phyloP scores from a whole-genome alignment of 2,113 vertebrate species.

The Pachypanchax playfairii region DNA sequence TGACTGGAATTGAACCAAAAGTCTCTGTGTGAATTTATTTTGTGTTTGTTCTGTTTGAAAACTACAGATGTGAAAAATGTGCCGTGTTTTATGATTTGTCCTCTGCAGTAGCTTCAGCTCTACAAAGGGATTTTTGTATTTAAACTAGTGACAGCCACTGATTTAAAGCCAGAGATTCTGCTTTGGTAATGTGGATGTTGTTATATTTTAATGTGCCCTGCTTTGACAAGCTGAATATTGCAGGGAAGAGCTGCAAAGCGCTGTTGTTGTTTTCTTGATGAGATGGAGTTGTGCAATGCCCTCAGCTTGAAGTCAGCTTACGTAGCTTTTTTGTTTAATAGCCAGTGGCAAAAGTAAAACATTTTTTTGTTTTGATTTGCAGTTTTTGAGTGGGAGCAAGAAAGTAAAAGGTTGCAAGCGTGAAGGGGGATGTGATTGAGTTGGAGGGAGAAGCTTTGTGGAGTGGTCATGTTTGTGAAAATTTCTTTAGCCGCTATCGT shows the following conservation, averaged over 20 bases:
- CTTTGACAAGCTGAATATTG: slow-evolving; percentile 25
- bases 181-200: slow-evolving; percentile 5
- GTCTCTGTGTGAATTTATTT: no score
- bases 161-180: slow-evolving; percentile 37
- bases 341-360: slow-evolving; percentile 59
- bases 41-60: no score
- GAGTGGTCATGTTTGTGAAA: slow-evolving; percentile 40
- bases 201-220: background rate
- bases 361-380: slow-evolving; percentile 11
- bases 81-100: no score
- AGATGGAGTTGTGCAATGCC: slow-evolving; percentile 60
- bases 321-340: slow-evolving; percentile 53
- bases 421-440: slow-evolving; percentile 27
- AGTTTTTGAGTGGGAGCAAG: slow-evolving; percentile 30
- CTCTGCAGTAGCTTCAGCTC: slow-evolving; percentile 5
- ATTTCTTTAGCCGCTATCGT: slow-evolving; percentile 22
- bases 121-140: slow-evolving; percentile 14
- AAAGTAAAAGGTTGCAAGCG: slow-evolving; percentile 19
- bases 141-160: slow-evolving; percentile 18
- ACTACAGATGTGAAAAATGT: no score
- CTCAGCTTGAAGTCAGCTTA: slow-evolving; percentile 56
- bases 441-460: slow-evolving; percentile 46
- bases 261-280: slow-evolving; percentile 60
- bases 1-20: no score
- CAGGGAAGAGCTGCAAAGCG: slow-evolving; percentile 37